Conservation (phyloP, 2,113 vertebrate species). For the Pao palembangensis region DNA sequence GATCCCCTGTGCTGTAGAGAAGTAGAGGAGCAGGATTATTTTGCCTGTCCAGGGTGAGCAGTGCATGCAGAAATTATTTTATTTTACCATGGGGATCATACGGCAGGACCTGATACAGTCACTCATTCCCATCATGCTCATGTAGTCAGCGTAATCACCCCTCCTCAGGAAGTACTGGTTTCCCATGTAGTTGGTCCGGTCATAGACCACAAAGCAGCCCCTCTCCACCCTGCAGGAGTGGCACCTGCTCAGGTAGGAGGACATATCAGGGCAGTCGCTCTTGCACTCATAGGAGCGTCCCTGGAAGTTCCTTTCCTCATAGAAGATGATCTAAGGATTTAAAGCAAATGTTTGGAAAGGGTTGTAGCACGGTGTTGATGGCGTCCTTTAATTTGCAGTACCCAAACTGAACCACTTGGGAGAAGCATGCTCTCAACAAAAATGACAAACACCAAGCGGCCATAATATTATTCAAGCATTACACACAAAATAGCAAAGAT, state of each 20-base stretch:
- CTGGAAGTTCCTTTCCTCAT: constrained; percentile 75
- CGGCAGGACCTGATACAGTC: constrained; percentile 67
- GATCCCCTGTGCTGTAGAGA: constrained; percentile 58
- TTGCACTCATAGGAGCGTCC: constrained; percentile 72
- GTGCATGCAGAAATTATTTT: background rate
- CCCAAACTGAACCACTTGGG: no score
- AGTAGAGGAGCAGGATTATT: background rate
- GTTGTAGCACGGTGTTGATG: background rate
- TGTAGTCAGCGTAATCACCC: constrained; percentile 68
- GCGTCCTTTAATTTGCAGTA: no score
- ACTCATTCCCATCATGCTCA: constrained; percentile 65
- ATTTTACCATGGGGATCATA: constrained; percentile 66
- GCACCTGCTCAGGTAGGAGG: constrained; percentile 65
- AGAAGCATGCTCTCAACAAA: no score
- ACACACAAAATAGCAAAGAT: no score
- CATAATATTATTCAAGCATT: no score
- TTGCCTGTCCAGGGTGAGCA: background rate
- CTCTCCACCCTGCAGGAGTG: constrained; percentile 65
- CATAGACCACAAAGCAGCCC: constrained; percentile 70
- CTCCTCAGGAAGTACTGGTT: constrained; percentile 70
- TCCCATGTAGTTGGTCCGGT: constrained; percentile 61
- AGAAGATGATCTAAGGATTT: constrained; percentile 68
- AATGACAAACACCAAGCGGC: no score
- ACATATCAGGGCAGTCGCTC: constrained; percentile 70
- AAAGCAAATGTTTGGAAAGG: background rate